Evolutionary conservation across 2,888 invertebrate genomes (phyloP).

Genomic region (Rhagonycha lutea): DNA sequence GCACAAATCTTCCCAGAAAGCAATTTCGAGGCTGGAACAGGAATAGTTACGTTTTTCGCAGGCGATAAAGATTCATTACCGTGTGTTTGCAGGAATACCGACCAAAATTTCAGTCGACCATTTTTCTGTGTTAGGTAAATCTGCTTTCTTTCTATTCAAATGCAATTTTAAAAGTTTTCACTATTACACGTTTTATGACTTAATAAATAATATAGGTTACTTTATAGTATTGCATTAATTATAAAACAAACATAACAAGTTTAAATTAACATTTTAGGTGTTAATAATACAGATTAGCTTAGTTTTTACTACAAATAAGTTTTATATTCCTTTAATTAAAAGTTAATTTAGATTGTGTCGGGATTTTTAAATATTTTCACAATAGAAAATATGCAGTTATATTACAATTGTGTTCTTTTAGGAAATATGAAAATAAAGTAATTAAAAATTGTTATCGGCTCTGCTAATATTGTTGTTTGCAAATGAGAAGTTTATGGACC

Average conservation of each 20-base stretch:
- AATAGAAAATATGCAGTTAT: neutral
- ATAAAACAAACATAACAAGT: neutral
- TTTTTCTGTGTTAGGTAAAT: slow-evolving; percentile 37
- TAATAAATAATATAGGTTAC: neutral
- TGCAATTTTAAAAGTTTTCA: slow-evolving; percentile 10
- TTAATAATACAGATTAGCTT: neutral
- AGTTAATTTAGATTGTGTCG: neutral
- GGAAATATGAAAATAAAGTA: too few species aligned
- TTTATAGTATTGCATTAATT: neutral
- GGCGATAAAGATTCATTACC: slow-evolving; percentile 58
- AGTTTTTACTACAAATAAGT: neutral
- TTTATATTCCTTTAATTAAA: neutral
- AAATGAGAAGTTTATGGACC: too few species aligned
- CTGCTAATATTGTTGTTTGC: too few species aligned
- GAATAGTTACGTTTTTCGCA: slow-evolving; percentile 56
- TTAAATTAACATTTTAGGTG: neutral
- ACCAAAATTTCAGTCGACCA: slow-evolving; percentile 47
- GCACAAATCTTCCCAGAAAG: slow-evolving; percentile 60
- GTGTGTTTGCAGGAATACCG: slow-evolving; percentile 46
- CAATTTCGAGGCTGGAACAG: slow-evolving; percentile 53
- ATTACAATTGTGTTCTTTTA: neutral
- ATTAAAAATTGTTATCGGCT: too few species aligned
- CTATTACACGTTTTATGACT: neutral
- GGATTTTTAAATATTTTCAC: neutral
- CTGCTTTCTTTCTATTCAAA: slow-evolving; percentile 27